Percentiles rank a stretch among this genome's conserved stretches.
phyloP scores from a whole-genome alignment of 2,113 vertebrate genomes.

The Corydoras sp. region DNA sequence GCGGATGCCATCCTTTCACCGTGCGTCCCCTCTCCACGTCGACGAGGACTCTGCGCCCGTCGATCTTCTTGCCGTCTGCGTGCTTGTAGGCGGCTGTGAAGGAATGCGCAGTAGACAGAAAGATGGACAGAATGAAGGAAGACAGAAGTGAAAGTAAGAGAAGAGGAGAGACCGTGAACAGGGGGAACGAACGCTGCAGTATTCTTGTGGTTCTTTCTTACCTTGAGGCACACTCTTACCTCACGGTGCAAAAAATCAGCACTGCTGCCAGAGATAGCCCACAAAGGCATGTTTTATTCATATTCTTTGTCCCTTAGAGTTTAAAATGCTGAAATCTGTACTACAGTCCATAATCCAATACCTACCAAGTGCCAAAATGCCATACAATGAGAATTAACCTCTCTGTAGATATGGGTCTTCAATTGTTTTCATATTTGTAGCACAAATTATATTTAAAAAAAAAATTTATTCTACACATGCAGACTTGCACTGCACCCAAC shows the following conservation, averaged over 20 bases:
- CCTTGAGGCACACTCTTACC: slow-evolving; percentile 39
- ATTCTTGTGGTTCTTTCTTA: slow-evolving; percentile 35
- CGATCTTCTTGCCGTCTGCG: slow-evolving; percentile 91
- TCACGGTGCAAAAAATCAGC: slow-evolving; percentile 11
- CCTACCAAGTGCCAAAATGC: too few species aligned
- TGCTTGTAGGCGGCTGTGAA: slow-evolving; percentile 89
- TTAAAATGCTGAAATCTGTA: too few species aligned
- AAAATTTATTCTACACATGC: background rate
- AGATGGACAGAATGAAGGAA: slow-evolving; percentile 1
- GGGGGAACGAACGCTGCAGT: slow-evolving; percentile 15
- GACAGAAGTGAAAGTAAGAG: background rate
- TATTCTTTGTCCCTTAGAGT: background rate
- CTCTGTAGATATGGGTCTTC: too few species aligned
- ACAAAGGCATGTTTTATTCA: background rate
- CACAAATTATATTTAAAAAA: too few species aligned
- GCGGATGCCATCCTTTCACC: slow-evolving; percentile 86
- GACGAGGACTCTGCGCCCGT: slow-evolving; percentile 82
- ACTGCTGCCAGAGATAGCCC: background rate
- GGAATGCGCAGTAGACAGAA: slow-evolving; percentile 40
- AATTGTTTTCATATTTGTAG: too few species aligned
- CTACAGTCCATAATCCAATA: too few species aligned
- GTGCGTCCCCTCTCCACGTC: slow-evolving; percentile 89
- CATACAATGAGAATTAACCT: too few species aligned
- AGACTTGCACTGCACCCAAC: background rate
- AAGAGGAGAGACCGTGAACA: slow-evolving; percentile 6